These are phyloP conservation scores for Eulemur rufifrons DNA, from an alignment of 2,113 vertebrate species.

Conservation along the genomic window DNA sequence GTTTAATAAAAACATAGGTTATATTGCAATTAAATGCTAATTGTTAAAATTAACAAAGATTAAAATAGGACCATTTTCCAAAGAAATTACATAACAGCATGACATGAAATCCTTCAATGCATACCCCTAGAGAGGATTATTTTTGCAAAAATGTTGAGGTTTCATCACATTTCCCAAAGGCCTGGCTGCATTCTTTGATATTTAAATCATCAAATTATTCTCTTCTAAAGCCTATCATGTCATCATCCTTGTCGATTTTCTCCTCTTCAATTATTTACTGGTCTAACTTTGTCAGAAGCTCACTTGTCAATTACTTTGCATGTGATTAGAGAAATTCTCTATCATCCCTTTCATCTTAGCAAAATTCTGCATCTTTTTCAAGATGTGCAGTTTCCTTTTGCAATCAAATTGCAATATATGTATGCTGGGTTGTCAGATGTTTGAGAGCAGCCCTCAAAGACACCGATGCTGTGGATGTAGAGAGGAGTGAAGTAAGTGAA, in stretches of 20 bases:
- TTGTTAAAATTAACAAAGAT: constrained; percentile 28
- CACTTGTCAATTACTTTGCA: constrained; percentile 52
- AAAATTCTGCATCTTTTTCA: not conserved
- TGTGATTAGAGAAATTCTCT: constrained; percentile 32
- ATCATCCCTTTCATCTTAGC: constrained; percentile 51
- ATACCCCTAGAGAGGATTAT: not conserved
- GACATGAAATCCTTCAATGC: not conserved
- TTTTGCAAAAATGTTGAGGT: not conserved
- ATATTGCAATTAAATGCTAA: not conserved
- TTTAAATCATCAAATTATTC: constrained; percentile 64
- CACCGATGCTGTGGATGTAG: rapidly evolving
- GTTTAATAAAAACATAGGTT: not conserved
- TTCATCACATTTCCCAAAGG: constrained; percentile 35
- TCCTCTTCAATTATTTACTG: constrained; percentile 66
- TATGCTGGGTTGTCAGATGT: not conserved
- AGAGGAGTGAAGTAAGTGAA: not conserved
- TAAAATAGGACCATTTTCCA: not conserved
- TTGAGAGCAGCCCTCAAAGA: not conserved
- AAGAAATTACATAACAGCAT: not conserved
- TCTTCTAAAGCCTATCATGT: constrained; percentile 13
- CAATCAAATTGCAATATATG: not conserved
- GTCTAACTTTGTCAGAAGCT: constrained; percentile 12
- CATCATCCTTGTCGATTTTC: constrained; percentile 49
- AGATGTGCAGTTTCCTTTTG: not conserved
- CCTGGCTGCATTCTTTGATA: constrained; percentile 51